phyloP scores from a whole-genome alignment of 1,140 invertebrate species.

The Atta colombica region DNA sequence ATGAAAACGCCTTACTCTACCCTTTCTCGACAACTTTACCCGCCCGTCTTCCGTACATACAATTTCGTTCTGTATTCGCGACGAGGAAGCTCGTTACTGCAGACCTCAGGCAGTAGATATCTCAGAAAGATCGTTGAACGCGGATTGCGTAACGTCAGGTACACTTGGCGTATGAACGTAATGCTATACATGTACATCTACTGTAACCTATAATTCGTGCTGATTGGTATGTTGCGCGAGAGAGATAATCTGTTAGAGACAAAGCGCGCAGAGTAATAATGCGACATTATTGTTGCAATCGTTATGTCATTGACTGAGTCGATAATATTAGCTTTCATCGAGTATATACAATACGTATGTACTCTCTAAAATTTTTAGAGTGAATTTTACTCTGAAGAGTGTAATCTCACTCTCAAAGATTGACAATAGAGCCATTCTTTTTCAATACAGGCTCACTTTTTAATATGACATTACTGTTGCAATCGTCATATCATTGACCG shows the following conservation, averaged over 20 bases:
- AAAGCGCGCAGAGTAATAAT: neutral
- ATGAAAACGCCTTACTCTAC: conserved; percentile 30
- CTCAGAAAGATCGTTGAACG: conserved; percentile 47
- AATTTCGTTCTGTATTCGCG: conserved; percentile 9
- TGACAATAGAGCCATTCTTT: no score
- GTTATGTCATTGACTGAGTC: neutral
- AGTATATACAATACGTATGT: neutral
- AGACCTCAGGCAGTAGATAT: conserved; percentile 61
- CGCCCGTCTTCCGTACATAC: neutral
- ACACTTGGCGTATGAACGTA: conserved; percentile 15
- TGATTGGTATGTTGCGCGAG: conserved; percentile 37
- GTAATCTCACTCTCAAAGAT: no score
- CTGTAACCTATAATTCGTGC: conserved; percentile 3
- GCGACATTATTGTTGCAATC: neutral
- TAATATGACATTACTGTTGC: neutral
- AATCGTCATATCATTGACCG: conserved; percentile 6
- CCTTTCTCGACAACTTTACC: neutral
- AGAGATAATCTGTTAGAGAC: conserved; percentile 3
- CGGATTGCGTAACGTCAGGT: conserved; percentile 59
- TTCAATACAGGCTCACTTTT: no score
- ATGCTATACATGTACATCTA: neutral
- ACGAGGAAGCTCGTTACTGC: conserved; percentile 59
- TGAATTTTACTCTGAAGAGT: no score
- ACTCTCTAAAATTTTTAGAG: no score
- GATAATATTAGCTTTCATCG: neutral